Base-by-base conservation (phyloP, 2,113 vertebrate species). In the Colaptes auratus region DNA sequence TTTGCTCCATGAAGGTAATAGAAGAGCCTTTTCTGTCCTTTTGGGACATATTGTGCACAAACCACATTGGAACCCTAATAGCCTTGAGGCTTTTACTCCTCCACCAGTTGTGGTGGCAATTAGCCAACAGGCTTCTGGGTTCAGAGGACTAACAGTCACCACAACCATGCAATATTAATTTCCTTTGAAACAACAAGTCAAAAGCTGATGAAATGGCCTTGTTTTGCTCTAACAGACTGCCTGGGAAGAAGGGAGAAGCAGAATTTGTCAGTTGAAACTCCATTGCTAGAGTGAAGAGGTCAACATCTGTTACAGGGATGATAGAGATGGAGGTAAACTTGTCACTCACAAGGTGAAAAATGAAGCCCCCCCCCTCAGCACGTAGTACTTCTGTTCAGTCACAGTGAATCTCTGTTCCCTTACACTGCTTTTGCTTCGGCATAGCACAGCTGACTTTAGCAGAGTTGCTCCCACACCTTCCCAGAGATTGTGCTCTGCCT, bases 251-350 rank as follows among this genome's bases (percentile, higher is more conserved):
- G 33, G 14, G 79, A 85, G 61, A 91, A 42, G 61, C 44, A 65
- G 64, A 72, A 88, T 94, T 95, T 95, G 85, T 83, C 88, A 95
- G 58, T 53, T 72, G 85, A 91, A 86, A 71, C 72, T 88, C 60
- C 58, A 91, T 0, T 94, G 86, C 89, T 66, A 61, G 90, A 95
- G 88, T 59, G 73, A 95, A 95, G 70, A 86, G 82, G 82, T 96
- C 96, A 96, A 86, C 88, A 78, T 94, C 61, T 84, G 88, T 91
- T 86, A 88, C 2, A 91, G 35, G 86, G 76, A 92, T 92, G 87
- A 94, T 46, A 91, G 73, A 88, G 89, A 94, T 84, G 89, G 89
- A 95, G 85, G 79, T 44, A 93, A 89, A 70, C 36, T 79, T 93
- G 85, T 74, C 94, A 92, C 53, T 89, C 85, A 89, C 5, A 67